phyloP scores from a whole-genome alignment of 2,113 vertebrate species.

The Probosciger aterrimus region DNA sequence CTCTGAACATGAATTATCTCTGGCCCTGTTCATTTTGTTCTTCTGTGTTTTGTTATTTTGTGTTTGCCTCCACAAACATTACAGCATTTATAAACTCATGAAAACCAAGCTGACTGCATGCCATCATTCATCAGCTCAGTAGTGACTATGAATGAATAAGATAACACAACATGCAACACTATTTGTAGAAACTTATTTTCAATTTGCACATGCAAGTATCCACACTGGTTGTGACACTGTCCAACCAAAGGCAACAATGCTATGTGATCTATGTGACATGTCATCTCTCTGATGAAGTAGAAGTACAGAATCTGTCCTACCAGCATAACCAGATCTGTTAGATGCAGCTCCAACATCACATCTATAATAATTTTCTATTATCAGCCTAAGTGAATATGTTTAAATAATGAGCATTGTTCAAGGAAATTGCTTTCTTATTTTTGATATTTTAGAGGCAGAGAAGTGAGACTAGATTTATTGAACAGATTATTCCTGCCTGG shows the following conservation, averaged over 20 bases:
- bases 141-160: neutral
- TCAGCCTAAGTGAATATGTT: neutral
- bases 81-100: neutral
- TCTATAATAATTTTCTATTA: neutral
- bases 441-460: neutral
- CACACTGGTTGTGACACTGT: neutral
- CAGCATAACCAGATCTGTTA: neutral
- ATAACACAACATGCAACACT: accelerated
- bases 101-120: neutral
- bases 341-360: neutral
- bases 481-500: neutral
- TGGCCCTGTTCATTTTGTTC: accelerated
- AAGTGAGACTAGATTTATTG: neutral
- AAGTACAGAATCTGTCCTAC: neutral
- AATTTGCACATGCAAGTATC: neutral
- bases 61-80: neutral
- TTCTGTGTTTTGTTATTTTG: neutral
- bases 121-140: neutral
- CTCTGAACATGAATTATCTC: neutral
- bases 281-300: neutral
- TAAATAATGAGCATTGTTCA: neutral
- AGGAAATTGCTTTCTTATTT: neutral
- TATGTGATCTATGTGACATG: neutral
- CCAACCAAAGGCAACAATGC: neutral
- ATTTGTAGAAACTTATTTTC: neutral